A percentile compares a stretch with the other conserved stretches of the same genome.
Conservation (phyloP, 2,797 vertebrate species). For the Alca torda region DNA sequence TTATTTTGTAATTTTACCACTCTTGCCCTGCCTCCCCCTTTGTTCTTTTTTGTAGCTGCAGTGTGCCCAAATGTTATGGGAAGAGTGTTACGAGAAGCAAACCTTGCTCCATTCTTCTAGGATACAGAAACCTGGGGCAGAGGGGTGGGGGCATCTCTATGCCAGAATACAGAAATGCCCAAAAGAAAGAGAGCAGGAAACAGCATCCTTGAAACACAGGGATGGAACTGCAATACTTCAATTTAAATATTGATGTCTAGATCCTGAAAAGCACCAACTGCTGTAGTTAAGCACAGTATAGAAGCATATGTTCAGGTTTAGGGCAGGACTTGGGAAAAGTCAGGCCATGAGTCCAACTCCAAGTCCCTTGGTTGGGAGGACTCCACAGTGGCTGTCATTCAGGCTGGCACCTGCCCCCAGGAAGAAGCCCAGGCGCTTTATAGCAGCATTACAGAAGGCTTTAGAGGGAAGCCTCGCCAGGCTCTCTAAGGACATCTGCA, state of each 20-base stretch:
- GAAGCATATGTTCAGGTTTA: not conserved
- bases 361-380: not conserved
- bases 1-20: not conserved
- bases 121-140: not conserved
- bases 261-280: not conserved
- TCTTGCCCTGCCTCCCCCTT: not conserved
- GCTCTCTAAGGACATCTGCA: not conserved
- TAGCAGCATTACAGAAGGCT: not conserved
- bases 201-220: not conserved
- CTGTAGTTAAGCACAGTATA: not conserved
- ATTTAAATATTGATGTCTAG: not conserved
- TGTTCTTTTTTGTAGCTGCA: not conserved
- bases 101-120: not conserved
- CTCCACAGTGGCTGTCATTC: not conserved
- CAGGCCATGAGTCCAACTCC: not conserved
- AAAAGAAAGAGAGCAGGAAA: not conserved
- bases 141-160: not conserved
- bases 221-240: not conserved
- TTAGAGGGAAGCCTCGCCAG: not conserved
- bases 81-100: not conserved
- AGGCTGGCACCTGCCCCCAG: rapidly evolving
- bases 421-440: not conserved
- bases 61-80: not conserved
- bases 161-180: not conserved
- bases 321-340: not conserved